These are phyloP conservation scores for Zapornia atra DNA, from an alignment of 2,113 vertebrate species.

Conservation along the genomic window DNA sequence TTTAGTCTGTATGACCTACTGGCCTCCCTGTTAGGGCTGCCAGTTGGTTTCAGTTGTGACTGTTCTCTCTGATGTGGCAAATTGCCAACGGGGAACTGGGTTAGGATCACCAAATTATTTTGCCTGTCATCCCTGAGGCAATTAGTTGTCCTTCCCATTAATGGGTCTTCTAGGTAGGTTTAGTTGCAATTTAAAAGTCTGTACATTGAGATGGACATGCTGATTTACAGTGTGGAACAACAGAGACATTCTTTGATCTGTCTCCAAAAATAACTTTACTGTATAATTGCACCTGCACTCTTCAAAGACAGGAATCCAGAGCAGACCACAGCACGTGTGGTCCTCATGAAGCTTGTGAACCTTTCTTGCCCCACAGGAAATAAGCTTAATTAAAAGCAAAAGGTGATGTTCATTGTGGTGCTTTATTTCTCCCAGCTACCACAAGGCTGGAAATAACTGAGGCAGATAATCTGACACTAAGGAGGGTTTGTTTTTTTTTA, in stretches of 20 bases:
- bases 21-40: constrained; percentile 13
- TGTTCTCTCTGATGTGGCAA: neutral
- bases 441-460: neutral
- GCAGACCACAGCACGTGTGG: neutral
- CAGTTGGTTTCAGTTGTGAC: neutral
- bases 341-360: neutral
- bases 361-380: neutral
- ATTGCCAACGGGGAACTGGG: neutral
- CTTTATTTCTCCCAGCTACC: neutral
- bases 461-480: neutral
- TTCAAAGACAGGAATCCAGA: neutral
- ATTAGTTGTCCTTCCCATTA: neutral
- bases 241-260: neutral
- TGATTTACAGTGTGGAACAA: neutral
- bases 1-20: neutral
- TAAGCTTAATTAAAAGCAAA: neutral
- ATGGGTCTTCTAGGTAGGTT: neutral
- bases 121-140: neutral
- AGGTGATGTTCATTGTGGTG: neutral
- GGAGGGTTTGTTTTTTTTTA: neutral
- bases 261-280: neutral
- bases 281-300: neutral
- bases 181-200: neutral
- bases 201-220: too few species aligned
- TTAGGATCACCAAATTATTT: neutral